A percentile compares a stretch with the other conserved stretches of the same genome.
Conservation (phyloP, 2,888 invertebrate genomes). For the Cataglyphis albicans region DNA sequence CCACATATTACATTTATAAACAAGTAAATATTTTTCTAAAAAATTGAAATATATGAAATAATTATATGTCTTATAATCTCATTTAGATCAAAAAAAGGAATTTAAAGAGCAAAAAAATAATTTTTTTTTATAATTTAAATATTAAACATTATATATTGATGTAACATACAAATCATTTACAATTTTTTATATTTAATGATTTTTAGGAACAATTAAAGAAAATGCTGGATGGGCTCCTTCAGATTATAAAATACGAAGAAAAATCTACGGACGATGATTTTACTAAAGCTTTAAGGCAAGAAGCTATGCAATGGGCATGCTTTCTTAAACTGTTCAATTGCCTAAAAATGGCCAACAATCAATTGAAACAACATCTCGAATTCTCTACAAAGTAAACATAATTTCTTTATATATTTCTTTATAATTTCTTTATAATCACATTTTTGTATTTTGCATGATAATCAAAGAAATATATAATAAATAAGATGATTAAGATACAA, state of each 20-base stretch:
- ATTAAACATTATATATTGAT: no score
- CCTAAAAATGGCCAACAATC: neutral
- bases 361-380: neutral
- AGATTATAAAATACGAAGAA: neutral
- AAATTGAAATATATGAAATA: no score
- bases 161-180: no score
- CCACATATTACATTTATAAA: neutral
- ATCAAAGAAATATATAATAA: no score
- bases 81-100: no score
- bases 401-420: neutral
- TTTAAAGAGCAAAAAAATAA: no score
- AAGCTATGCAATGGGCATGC: neutral
- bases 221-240: neutral
- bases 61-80: no score
- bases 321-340: neutral
- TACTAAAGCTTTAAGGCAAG: neutral
- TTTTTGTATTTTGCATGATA: neutral
- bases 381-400: neutral
- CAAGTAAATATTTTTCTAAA: no score
- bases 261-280: neutral
- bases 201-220: no score
- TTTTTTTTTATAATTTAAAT: no score
- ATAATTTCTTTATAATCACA: neutral
- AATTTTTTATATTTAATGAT: no score
- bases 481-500: neutral